These are phyloP conservation scores for Priocnemis perturbator DNA, from an alignment of 2,888 invertebrate genomes.

Conservation along the genomic window DNA sequence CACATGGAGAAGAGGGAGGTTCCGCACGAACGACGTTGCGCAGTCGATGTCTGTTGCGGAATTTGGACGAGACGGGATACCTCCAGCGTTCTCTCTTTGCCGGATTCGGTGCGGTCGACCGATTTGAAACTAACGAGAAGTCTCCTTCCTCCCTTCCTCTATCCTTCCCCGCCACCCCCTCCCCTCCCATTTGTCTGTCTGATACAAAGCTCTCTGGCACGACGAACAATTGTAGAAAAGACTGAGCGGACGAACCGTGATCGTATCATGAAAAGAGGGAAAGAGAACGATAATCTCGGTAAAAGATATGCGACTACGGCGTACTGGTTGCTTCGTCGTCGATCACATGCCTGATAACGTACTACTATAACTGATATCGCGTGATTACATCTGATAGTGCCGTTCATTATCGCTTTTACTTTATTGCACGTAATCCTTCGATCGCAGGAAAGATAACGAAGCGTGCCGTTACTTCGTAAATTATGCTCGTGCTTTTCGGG, in stretches of 20 bases:
- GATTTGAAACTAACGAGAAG: conserved; percentile 54
- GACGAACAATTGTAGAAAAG: conserved; percentile 26
- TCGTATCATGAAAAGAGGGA: conserved; percentile 7
- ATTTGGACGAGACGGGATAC: conserved; percentile 41
- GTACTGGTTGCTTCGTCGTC: conserved; percentile 33
- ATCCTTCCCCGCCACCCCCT: not conserved
- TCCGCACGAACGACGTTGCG: conserved; percentile 47
- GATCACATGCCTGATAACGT: conserved; percentile 36
- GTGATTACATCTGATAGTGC: not conserved
- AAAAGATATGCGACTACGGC: conserved; percentile 6
- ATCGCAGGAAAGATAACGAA: not conserved
- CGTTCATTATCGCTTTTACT: not conserved
- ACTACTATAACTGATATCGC: conserved; percentile 5
- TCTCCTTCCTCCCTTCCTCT: conserved; percentile 32
- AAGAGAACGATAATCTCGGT: conserved; percentile 25
- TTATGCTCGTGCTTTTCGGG: too few species aligned
- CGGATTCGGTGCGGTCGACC: conserved; percentile 48
- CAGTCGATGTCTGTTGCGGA: conserved; percentile 55
- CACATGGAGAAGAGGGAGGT: conserved; percentile 42
- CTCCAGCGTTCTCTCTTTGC: conserved; percentile 38
- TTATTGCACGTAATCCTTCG: conserved; percentile 2
- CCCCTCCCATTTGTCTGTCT: not conserved
- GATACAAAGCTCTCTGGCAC: not conserved
- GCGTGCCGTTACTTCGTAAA: not conserved
- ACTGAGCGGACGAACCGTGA: conserved; percentile 36